Conservation (phyloP, 2,888 invertebrate species). For the Drosophila algonquin region DNA sequence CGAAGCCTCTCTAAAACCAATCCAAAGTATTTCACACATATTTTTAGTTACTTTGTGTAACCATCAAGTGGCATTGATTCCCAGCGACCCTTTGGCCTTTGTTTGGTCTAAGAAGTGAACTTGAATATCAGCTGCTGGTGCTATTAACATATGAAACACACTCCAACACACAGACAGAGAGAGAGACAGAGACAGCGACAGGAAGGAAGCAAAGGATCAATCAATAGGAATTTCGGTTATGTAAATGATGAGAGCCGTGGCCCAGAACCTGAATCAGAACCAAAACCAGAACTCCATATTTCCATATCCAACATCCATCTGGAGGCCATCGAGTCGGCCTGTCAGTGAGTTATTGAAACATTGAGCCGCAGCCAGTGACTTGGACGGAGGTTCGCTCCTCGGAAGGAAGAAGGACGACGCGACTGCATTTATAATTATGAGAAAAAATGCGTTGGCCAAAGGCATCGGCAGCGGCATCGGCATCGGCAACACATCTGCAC, state of each 20-base stretch:
- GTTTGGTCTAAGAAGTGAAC: neutral
- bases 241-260: constrained; percentile 53
- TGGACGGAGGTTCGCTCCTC: neutral
- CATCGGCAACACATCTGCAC: constrained; percentile 63
- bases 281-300: constrained; percentile 5
- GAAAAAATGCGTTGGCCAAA: constrained; percentile 56
- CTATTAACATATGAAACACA: constrained; percentile 43
- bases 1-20: neutral
- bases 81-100: neutral
- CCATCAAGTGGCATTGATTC: constrained; percentile 30
- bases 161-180: neutral
- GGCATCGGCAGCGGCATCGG: constrained; percentile 29
- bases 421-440: constrained; percentile 76
- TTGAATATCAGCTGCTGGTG: constrained; percentile 30
- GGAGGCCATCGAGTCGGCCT: constrained; percentile 24
- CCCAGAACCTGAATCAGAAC: neutral
- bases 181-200: neutral
- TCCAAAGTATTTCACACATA: neutral
- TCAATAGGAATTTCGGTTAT: constrained; percentile 60
- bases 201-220: constrained; percentile 54
- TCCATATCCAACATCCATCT: constrained; percentile 18
- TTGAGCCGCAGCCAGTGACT: constrained; percentile 29
- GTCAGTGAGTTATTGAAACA: constrained; percentile 66
- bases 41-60: neutral
- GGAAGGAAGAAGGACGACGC: constrained; percentile 12